Percentiles rank a stretch among this genome's conserved stretches.
These are phyloP conservation scores for Montipora efflorescens DNA, from an alignment of 64 coral and sea anemone genomes.

Conservation along the genomic window DNA sequence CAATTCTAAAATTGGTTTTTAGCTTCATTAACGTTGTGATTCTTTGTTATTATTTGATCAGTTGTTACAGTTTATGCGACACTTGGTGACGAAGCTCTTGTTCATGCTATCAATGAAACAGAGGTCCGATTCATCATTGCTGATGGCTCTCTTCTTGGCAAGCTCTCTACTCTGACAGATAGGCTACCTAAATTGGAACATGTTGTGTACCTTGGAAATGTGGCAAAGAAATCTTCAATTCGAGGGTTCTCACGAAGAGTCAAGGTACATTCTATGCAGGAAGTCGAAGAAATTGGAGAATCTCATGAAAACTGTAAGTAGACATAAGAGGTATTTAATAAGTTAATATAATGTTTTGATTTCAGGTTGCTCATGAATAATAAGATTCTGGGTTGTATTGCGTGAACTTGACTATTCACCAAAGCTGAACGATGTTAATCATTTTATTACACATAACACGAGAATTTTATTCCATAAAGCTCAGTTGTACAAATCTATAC, in stretches of 20 bases:
- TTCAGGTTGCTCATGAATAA: too few species aligned
- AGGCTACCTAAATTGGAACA: conserved; percentile 78
- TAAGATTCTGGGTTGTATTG: too few species aligned
- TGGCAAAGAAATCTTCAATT: conserved; percentile 57
- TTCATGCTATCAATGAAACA: conserved; percentile 92
- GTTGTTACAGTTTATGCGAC: conserved; percentile 97
- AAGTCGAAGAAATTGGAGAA: conserved; percentile 93
- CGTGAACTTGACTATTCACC: too few species aligned
- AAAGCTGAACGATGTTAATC: too few species aligned
- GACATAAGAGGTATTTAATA: background rate
- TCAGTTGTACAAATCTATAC: too few species aligned
- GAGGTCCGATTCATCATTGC: conserved; percentile 95
- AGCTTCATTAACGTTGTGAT: too few species aligned
- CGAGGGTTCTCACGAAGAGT: conserved; percentile 77
- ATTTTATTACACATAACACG: too few species aligned
- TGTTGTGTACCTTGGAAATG: conserved; percentile 92
- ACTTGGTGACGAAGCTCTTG: conserved; percentile 92
- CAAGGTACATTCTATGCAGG: conserved; percentile 83
- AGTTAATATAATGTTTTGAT: too few species aligned
- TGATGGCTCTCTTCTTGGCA: conserved; percentile 79
- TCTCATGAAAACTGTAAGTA: conserved; percentile 84
- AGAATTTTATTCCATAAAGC: too few species aligned
- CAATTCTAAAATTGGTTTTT: too few species aligned
- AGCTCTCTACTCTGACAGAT: conserved; percentile 61
- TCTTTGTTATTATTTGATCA: conserved; percentile 39